Conservation (phyloP, 2,888 invertebrate species). For the Acanthococcus lagerstroemiae region DNA sequence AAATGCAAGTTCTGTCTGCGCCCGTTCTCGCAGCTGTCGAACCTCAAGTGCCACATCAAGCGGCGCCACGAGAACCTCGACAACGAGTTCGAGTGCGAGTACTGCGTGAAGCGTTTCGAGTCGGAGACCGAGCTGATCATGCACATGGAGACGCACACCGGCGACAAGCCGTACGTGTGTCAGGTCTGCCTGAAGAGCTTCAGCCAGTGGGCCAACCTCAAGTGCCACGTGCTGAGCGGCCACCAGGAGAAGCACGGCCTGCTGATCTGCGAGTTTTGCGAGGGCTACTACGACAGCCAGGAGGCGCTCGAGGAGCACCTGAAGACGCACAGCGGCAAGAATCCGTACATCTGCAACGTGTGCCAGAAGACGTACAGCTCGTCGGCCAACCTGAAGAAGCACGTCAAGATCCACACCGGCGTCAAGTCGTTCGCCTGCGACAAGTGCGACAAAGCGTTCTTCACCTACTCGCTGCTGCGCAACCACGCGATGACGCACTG, state of each 20-base stretch:
- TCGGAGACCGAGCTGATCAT: conserved; percentile 33
- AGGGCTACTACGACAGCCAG: conserved; percentile 17
- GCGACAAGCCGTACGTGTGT: conserved; percentile 34
- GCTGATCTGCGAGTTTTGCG: conserved; percentile 25
- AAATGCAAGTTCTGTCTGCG: conserved; percentile 26
- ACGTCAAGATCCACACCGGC: conserved; percentile 24
- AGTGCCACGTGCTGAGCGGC: conserved; percentile 29
- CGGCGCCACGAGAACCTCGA: conserved; percentile 32
- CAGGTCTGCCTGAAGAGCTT: conserved; percentile 34
- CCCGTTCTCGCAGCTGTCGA: conserved; percentile 32
- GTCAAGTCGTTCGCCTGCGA: conserved; percentile 13
- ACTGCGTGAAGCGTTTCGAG: conserved; percentile 33
- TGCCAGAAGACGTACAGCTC: conserved; percentile 29
- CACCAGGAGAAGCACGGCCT: conserved; percentile 20
- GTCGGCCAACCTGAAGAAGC: conserved; percentile 28
- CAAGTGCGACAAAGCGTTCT: conserved; percentile 21
- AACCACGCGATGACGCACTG: conserved; percentile 34
- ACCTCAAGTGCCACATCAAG: conserved; percentile 32
- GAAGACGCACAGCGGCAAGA: conserved; percentile 27
- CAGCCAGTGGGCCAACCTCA: conserved; percentile 34
- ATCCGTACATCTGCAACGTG: conserved; percentile 28
- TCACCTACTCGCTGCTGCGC: conserved; percentile 17
- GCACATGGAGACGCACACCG: conserved; percentile 34
- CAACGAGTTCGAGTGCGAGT: conserved; percentile 32
- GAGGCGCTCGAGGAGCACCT: conserved; percentile 16